Evolutionary conservation across 2,888 invertebrate genomes (phyloP).

Genomic region (Drosophila longiperda): DNA sequence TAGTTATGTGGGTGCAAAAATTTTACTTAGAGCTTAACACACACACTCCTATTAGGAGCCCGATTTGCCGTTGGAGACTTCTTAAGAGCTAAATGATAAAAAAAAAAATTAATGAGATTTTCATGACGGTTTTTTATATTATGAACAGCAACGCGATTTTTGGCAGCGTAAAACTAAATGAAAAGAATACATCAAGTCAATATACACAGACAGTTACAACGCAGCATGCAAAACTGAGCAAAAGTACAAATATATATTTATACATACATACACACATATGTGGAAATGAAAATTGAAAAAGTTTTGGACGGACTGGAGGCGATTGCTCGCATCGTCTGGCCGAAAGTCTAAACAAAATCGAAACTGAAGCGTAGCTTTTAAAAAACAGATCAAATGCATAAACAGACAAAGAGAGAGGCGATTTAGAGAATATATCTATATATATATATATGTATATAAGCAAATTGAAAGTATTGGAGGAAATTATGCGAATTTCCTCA

Average conservation of each 20-base stretch:
- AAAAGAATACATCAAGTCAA: slow-evolving; percentile 45
- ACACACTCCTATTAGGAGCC: slow-evolving; percentile 23
- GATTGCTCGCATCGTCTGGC: slow-evolving; percentile 22
- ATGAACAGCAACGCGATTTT: slow-evolving; percentile 45
- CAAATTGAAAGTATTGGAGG: slow-evolving; percentile 42
- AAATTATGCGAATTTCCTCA: slow-evolving; percentile 31
- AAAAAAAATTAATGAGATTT: slow-evolving; percentile 11
- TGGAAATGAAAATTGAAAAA: slow-evolving; percentile 47
- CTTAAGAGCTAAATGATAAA: slow-evolving; percentile 29
- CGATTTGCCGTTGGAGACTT: slow-evolving; percentile 8
- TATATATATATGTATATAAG: slow-evolving; percentile 36
- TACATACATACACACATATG: slow-evolving; percentile 32
- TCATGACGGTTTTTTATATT: background rate
- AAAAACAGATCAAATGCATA: slow-evolving; percentile 66
- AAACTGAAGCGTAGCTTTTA: slow-evolving; percentile 68
- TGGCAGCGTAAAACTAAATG: slow-evolving; percentile 43
- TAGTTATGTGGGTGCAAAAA: background rate
- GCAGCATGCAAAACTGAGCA: slow-evolving; percentile 76
- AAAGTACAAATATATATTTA: slow-evolving; percentile 46
- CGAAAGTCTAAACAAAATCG: slow-evolving; percentile 51
- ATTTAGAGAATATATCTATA: slow-evolving; percentile 46
- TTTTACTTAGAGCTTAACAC: too few species aligned
- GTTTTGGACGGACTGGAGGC: slow-evolving; percentile 24
- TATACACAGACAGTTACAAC: slow-evolving; percentile 70
- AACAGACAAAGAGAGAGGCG: slow-evolving; percentile 63